A percentile compares a stretch with the other conserved stretches of the same genome.
These are phyloP conservation scores for Saxicola maurus DNA, from an alignment of 2,797 vertebrate genomes.

Conservation along the genomic window DNA sequence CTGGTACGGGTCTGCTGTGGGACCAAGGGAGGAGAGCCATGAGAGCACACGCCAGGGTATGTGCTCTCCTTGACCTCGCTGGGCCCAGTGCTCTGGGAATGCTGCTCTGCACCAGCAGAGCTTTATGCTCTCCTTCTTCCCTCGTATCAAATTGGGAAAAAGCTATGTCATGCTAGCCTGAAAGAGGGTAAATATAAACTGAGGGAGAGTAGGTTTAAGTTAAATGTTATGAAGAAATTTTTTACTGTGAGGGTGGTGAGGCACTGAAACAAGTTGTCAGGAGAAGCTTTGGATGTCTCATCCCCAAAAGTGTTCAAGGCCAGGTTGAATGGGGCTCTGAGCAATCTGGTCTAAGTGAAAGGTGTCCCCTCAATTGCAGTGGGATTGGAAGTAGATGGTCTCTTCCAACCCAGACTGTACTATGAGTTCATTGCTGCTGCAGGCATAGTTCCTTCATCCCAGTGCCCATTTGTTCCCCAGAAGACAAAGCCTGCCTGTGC, in stretches of 20 bases:
- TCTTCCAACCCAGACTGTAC: neutral
- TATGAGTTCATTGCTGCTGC: neutral
- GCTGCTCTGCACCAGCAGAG: neutral
- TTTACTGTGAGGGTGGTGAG: neutral
- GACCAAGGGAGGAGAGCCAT: neutral
- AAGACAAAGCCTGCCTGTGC: neutral
- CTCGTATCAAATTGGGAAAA: neutral
- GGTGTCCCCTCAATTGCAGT: too few relatives aligned
- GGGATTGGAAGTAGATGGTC: neutral
- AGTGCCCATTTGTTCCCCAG: neutral
- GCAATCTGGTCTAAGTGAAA: neutral
- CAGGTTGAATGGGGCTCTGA: neutral
- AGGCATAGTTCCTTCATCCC: neutral
- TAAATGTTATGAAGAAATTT: neutral
- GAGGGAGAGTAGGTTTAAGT: neutral
- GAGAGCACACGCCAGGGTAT: rapidly evolving
- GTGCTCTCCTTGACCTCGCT: neutral
- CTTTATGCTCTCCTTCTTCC: neutral
- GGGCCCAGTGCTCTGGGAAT: neutral
- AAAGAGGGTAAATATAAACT: neutral
- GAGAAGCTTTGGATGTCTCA: neutral
- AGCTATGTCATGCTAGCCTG: neutral
- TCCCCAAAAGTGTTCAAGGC: neutral
- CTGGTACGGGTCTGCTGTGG: neutral
- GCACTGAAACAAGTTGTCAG: neutral